Evolutionary conservation across 2,888 invertebrate species (phyloP), one percentile per base, ranked within the genome.

Genomic region (Melipona beecheii): DNA sequence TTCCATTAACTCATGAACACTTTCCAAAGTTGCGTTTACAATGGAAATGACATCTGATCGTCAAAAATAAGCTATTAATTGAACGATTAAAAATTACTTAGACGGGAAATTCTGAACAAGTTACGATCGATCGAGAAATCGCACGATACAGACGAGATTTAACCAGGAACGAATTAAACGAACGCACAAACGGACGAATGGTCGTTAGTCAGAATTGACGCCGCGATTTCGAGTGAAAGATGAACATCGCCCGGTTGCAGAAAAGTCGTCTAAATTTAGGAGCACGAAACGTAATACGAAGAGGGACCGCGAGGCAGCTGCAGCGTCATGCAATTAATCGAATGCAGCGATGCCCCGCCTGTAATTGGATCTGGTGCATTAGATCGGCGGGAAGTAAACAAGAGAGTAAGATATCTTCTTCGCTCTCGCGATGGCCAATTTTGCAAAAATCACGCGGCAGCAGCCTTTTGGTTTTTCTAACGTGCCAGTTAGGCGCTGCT

Each of bases 281-380:
- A 78, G 76, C 85, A 64, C 81, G 87, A 87, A 87, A 87, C 83
- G 87, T 81, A 78, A 85, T 83, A 84, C 73, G 78, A 58, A 31
- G n/a, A 75, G 24, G 3, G 52, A 64, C 64, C 87, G 72, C 81
- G 87, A 56, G 78, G 89, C 89, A 89, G 89, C 87, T 87, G 88
- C 88, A 86, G 79, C 75, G 81, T 86, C 86, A 62, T 71, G 88
- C 84, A 86, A 89, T 89, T 89, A 87, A 89, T 89, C 89, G 89
- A 87, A 83, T 83, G 66, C 87, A 74, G 72, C 84, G 88, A 84
- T 89, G 89, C 84, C 76, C 82, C 81, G 87, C 76, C 79, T 75
- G 89, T 84, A 89, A 89, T 87, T 86, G 89, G 87, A 89, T 87
- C 87, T 71, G 71, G 68, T 52, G 83, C 78, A 52, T 84, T 79